Evolutionary conservation across 2,888 invertebrate genomes (phyloP).

Genomic region (Athrips mouffetella): DNA sequence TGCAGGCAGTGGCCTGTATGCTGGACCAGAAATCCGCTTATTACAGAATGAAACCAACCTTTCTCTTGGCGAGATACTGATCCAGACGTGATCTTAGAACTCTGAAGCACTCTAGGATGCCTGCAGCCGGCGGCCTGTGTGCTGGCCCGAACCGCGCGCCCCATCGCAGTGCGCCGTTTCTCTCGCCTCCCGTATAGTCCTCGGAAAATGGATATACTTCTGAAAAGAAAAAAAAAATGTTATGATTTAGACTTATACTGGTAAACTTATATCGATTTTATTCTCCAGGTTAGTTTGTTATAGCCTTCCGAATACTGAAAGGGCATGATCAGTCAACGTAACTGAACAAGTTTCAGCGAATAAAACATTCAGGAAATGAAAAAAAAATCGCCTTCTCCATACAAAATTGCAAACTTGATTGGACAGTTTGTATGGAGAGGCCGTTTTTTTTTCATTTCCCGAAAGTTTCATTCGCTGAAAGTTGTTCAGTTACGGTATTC

Average conservation of each 20-base stretch:
- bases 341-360: no score
- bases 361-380: no score
- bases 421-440: no score
- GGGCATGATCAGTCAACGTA: no score
- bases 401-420: no score
- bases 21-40: no score
- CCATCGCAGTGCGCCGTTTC: conserved; percentile 67
- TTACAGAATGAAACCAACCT: no score
- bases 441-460: no score
- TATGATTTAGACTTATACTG: neutral
- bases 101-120: conserved; percentile 87
- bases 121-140: conserved; percentile 67
- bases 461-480: no score
- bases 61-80: conserved; percentile 88
- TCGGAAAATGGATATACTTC: conserved; percentile 81
- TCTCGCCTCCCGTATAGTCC: conserved; percentile 68
- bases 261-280: neutral
- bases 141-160: conserved; percentile 68
- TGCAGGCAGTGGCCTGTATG: no score
- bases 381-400: no score
- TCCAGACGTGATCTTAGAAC: conserved; percentile 86
- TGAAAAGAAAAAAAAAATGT: conserved; percentile 29
- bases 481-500: no score
- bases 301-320: neutral
- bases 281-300: neutral